phyloP scores from a whole-genome alignment of 2,113 vertebrate species.

The Rhinopomastus cyanomelas region DNA sequence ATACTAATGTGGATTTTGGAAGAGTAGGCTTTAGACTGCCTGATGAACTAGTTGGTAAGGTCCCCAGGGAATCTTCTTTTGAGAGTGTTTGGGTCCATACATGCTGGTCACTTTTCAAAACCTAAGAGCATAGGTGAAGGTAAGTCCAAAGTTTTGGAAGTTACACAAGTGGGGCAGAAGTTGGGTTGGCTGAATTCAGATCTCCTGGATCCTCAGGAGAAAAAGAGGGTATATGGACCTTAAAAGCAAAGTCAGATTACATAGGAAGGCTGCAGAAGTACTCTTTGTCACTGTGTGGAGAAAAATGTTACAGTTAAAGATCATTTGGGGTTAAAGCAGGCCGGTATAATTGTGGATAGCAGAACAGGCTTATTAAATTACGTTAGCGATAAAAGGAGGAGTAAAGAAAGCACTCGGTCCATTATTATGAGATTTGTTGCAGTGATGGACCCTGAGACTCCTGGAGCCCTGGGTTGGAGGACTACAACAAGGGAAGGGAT shows the following conservation, averaged over 20 bases:
- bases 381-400: neutral
- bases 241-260: neutral
- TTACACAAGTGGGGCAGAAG: neutral
- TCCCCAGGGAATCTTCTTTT: neutral
- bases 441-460: fast-evolving
- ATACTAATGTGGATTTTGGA: neutral
- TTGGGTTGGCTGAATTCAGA: neutral
- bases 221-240: neutral
- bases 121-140: neutral
- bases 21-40: neutral
- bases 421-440: neutral
- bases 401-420: neutral
- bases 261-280: neutral
- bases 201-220: neutral
- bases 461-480: neutral
- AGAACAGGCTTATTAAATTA: neutral
- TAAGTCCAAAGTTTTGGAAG: neutral
- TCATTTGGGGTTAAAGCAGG: neutral
- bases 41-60: neutral
- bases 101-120: neutral
- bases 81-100: neutral
- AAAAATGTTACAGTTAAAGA: neutral
- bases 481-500: fast-evolving
- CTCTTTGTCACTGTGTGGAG: neutral
- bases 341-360: neutral